These are phyloP conservation scores for Syngnathus scovelli DNA, from an alignment of 2,113 vertebrate genomes.

Conservation along the genomic window DNA sequence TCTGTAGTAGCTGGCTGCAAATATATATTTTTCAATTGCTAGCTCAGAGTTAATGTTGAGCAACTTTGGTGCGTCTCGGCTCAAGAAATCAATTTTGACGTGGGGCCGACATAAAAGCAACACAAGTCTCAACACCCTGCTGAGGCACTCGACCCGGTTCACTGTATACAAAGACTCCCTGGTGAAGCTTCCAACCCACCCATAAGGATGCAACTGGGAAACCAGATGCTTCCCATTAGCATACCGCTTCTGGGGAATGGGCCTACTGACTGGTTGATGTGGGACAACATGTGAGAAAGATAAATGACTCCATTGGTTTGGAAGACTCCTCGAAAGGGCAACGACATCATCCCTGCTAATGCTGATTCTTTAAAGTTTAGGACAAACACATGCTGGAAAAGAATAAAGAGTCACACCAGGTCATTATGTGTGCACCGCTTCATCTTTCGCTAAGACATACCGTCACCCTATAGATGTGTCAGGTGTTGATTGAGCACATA, in stretches of 20 bases:
- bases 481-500: neutral
- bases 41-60: constrained; percentile 30
- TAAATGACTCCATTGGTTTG: constrained; percentile 53
- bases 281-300: constrained; percentile 62
- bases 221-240: constrained; percentile 74
- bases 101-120: constrained; percentile 47
- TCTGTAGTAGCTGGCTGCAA: too few relatives aligned
- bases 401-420: constrained; percentile 12
- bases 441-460: constrained; percentile 8
- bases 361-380: constrained; percentile 41
- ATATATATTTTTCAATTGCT: constrained; percentile 13
- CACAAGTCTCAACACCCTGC: constrained; percentile 43
- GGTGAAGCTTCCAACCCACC: neutral
- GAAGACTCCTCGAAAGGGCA: constrained; percentile 31
- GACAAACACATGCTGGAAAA: constrained; percentile 25
- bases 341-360: constrained; percentile 52
- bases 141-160: constrained; percentile 29
- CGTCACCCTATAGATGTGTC: neutral
- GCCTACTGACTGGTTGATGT: constrained; percentile 46
- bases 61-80: constrained; percentile 28
- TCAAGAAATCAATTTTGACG: constrained; percentile 43
- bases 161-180: constrained; percentile 31
- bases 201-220: constrained; percentile 44
- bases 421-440: constrained; percentile 32
- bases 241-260: constrained; percentile 57